These are phyloP conservation scores for Catharus ustulatus DNA, from an alignment of 2,797 vertebrate genomes.

Conservation along the genomic window DNA sequence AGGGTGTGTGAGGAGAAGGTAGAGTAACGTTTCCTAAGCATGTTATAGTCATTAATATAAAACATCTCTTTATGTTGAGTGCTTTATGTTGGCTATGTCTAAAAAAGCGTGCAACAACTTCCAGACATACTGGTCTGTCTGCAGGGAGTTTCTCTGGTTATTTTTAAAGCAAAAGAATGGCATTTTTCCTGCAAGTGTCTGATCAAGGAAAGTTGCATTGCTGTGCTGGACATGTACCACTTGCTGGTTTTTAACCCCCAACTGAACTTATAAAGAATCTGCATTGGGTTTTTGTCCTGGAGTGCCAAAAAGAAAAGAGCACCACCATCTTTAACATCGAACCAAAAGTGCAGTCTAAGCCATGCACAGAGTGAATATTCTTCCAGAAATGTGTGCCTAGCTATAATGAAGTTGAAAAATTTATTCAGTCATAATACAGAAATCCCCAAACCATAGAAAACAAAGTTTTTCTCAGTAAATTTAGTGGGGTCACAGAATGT, in stretches of 20 bases:
- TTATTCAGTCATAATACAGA: neutral
- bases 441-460: neutral
- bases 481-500: neutral
- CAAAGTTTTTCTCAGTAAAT: neutral
- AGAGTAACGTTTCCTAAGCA: slow-evolving; percentile 43
- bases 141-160: slow-evolving; percentile 35
- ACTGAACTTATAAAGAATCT: neutral
- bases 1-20: slow-evolving; percentile 53
- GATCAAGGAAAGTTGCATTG: neutral
- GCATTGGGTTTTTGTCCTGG: neutral
- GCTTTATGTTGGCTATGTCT: slow-evolving; percentile 44
- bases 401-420: neutral
- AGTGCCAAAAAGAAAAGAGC: neutral
- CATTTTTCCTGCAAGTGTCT: slow-evolving; percentile 28
- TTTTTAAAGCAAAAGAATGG: slow-evolving; percentile 48
- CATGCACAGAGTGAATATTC: neutral
- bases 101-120: slow-evolving; percentile 37
- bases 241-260: slow-evolving; percentile 7
- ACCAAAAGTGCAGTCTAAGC: neutral
- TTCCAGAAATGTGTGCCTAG: neutral
- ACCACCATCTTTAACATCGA: neutral
- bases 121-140: slow-evolving; percentile 45
- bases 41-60: slow-evolving; percentile 71
- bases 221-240: neutral
- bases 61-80: slow-evolving; percentile 46